Conservation (phyloP, 2,888 invertebrate genomes). For the Drosophila niveifrons region DNA sequence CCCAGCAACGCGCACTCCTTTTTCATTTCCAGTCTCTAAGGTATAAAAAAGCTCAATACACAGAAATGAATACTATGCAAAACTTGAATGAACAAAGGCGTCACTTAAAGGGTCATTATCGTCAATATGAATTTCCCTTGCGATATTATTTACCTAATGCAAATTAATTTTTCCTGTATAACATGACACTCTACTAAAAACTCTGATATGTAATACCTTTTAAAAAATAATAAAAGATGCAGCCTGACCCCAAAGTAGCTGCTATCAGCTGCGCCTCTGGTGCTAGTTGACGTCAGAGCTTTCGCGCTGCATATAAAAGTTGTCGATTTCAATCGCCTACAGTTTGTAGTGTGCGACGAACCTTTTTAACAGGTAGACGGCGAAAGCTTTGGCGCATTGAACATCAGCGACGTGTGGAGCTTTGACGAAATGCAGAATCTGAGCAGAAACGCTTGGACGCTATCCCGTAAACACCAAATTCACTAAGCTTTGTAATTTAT, state of each 20-base stretch:
- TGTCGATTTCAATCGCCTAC: conserved; percentile 24
- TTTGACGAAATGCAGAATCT: conserved; percentile 57
- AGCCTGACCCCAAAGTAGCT: background rate
- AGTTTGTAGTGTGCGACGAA: conserved; percentile 38
- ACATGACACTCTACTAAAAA: too few species aligned
- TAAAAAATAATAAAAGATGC: too few species aligned
- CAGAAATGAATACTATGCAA: conserved; percentile 30
- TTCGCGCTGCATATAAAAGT: conserved; percentile 53
- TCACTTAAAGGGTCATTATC: background rate
- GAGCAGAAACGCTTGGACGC: conserved; percentile 34
- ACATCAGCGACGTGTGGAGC: background rate
- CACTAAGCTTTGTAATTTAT: background rate
- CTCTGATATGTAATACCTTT: too few species aligned
- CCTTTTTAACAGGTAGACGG: conserved; percentile 24
- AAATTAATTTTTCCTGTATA: too few species aligned
- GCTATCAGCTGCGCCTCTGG: conserved; percentile 36
- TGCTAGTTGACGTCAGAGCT: conserved; percentile 16
- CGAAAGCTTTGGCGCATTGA: conserved; percentile 14
- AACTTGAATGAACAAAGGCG: conserved; percentile 26
- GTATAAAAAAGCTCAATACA: conserved; percentile 24
- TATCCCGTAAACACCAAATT: conserved; percentile 48
- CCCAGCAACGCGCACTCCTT: background rate
- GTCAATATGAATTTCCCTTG: too few species aligned
- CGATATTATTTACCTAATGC: too few species aligned
- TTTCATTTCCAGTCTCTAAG: background rate